phyloP scores from a whole-genome alignment of 2,113 vertebrate species.

The Crypturellus undulatus region DNA sequence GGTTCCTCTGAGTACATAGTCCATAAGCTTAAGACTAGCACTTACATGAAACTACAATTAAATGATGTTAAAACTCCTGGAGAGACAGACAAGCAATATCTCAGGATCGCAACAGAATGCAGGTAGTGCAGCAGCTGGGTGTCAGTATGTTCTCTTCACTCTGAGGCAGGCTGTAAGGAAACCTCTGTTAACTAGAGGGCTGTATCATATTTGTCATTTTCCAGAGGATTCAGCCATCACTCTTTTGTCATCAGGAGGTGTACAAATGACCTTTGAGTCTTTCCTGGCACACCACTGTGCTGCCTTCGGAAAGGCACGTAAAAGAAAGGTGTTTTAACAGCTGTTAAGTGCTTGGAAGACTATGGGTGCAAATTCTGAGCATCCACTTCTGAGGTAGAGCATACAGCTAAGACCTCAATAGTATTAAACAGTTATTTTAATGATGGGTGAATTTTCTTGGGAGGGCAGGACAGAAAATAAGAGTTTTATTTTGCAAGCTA shows the following conservation, averaged over 20 bases:
- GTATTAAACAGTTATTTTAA: background rate
- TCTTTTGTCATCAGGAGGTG: background rate
- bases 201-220: background rate
- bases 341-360: background rate
- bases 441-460: background rate
- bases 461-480: background rate
- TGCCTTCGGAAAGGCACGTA: background rate
- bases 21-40: background rate
- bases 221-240: background rate
- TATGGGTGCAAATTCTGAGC: background rate
- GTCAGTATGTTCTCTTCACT: background rate
- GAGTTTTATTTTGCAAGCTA: background rate
- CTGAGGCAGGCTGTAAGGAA: background rate
- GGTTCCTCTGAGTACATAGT: rapidly evolving
- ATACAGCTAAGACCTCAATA: background rate
- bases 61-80: background rate
- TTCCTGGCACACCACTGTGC: background rate
- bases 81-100: background rate
- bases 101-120: background rate
- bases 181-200: background rate
- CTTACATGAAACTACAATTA: background rate
- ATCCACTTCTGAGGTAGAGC: background rate
- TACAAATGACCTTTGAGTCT: background rate
- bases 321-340: background rate
- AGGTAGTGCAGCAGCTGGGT: background rate